Conservation (phyloP, 1,140 invertebrate species). For the Caerostris darwini region DNA sequence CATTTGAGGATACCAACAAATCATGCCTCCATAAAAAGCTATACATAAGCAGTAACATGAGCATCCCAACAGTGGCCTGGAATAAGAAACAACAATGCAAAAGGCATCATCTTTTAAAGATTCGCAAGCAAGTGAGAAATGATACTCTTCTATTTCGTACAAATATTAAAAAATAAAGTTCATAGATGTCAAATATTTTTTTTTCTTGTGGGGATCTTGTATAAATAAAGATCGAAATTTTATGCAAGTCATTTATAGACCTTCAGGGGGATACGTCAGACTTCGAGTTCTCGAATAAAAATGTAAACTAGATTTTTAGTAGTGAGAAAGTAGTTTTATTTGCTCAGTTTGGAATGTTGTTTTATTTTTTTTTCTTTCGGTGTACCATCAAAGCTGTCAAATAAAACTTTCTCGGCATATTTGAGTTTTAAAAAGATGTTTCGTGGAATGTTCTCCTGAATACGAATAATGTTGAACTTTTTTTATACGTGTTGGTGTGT, state of each 20-base stretch:
- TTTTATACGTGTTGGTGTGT: background rate
- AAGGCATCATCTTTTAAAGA: background rate
- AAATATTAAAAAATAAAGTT: background rate
- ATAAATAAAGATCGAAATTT: background rate
- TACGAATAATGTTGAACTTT: background rate
- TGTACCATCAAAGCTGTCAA: background rate
- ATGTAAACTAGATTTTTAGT: slow-evolving; percentile 12
- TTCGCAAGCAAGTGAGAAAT: background rate
- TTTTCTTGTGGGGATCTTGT: background rate
- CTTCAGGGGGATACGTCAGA: background rate
- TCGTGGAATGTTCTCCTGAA: background rate
- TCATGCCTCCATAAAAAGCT: too few relatives aligned
- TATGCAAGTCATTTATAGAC: background rate
- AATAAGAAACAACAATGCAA: too few relatives aligned
- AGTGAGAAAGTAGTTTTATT: background rate
- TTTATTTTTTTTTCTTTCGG: background rate
- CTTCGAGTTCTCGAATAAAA: slow-evolving; percentile 9
- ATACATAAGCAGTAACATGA: too few relatives aligned
- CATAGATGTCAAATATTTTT: background rate
- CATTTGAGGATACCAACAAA: too few relatives aligned
- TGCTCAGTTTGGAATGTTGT: background rate
- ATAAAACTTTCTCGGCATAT: background rate
- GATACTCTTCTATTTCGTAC: background rate
- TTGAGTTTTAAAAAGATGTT: background rate
- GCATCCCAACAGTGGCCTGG: too few relatives aligned